Evolutionary conservation across 2,888 invertebrate genomes (phyloP).

Genomic region (Micropterix aruncella): DNA sequence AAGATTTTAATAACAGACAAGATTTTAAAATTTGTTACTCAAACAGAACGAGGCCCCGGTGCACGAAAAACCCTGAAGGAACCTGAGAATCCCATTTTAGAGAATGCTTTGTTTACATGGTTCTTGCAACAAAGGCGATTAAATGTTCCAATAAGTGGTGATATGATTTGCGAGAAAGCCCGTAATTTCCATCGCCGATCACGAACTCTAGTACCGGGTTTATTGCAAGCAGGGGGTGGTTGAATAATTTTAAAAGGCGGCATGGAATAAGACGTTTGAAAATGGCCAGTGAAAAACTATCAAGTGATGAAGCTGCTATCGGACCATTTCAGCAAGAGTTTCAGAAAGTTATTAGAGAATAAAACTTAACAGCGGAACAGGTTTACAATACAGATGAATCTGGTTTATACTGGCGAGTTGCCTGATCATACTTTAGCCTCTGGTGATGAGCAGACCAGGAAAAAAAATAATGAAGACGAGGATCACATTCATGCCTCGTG

Average conservation of each 20-base stretch:
- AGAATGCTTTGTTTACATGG: slow-evolving; percentile 8
- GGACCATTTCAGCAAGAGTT: slow-evolving; percentile 9
- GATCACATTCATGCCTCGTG: neutral
- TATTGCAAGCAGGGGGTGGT: slow-evolving; percentile 9
- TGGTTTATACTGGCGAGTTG: neutral
- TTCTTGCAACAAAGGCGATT: slow-evolving; percentile 7
- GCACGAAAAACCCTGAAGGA: slow-evolving; percentile 6
- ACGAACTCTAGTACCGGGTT: slow-evolving; percentile 9
- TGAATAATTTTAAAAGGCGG: slow-evolving; percentile 8
- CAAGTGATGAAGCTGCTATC: slow-evolving; percentile 5
- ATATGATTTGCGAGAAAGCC: slow-evolving; percentile 7
- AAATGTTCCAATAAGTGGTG: slow-evolving; percentile 7
- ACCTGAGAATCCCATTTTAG: slow-evolving; percentile 7
- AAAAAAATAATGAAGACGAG: neutral
- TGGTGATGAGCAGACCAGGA: neutral
- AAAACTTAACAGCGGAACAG: slow-evolving; percentile 8
- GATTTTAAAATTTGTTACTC: neutral
- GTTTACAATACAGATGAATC: neutral
- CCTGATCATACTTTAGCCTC: neutral
- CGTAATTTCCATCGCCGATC: slow-evolving; percentile 7
- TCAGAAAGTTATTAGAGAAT: slow-evolving; percentile 8
- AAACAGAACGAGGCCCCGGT: neutral
- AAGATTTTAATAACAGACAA: too few relatives aligned
- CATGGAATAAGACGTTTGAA: slow-evolving; percentile 9
- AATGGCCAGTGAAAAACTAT: neutral